Evolutionary conservation across 2,797 vertebrate species (phyloP).

Genomic region (Erpetoichthys calabaricus): DNA sequence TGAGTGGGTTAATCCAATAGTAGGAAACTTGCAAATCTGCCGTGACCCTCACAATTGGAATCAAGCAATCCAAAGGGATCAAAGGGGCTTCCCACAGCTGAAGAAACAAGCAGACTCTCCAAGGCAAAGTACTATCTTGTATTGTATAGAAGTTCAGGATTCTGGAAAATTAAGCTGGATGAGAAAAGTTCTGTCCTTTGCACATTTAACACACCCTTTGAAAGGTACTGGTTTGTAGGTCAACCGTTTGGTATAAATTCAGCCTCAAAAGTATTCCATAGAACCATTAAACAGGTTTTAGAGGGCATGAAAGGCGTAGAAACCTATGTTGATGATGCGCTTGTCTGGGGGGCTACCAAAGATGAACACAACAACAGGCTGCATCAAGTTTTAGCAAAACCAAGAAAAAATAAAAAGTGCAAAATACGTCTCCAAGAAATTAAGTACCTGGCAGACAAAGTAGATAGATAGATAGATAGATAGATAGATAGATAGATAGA

Average conservation of each 20-base stretch:
- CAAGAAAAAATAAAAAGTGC: background rate
- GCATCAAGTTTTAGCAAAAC: slow-evolving; percentile 11
- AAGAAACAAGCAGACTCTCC: background rate
- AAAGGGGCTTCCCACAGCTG: slow-evolving; percentile 3
- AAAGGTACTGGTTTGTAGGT: background rate
- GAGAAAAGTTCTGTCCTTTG: background rate
- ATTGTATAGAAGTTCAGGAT: slow-evolving; percentile 3
- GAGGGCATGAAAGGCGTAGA: slow-evolving; percentile 19
- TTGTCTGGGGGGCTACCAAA: slow-evolving; percentile 24
- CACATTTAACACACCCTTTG: background rate
- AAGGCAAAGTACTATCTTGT: slow-evolving; percentile 9
- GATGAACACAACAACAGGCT: slow-evolving; percentile 19
- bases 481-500: slow-evolving; percentile 1
- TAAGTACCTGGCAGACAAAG: background rate
- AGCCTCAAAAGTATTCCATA: background rate
- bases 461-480: slow-evolving; percentile 5
- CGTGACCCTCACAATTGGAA: slow-evolving; percentile 6
- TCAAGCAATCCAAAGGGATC: slow-evolving; percentile 13
- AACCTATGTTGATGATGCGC: slow-evolving; percentile 11
- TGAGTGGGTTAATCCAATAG: background rate
- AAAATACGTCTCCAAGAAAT: background rate
- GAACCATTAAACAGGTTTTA: slow-evolving; percentile 14
- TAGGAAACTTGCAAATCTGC: slow-evolving; percentile 3
- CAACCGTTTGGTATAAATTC: slow-evolving; percentile 2
- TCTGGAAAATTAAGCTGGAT: slow-evolving; percentile 10